Conservation (phyloP, 1,140 invertebrate genomes). For the Sesamia nonagrioides region DNA sequence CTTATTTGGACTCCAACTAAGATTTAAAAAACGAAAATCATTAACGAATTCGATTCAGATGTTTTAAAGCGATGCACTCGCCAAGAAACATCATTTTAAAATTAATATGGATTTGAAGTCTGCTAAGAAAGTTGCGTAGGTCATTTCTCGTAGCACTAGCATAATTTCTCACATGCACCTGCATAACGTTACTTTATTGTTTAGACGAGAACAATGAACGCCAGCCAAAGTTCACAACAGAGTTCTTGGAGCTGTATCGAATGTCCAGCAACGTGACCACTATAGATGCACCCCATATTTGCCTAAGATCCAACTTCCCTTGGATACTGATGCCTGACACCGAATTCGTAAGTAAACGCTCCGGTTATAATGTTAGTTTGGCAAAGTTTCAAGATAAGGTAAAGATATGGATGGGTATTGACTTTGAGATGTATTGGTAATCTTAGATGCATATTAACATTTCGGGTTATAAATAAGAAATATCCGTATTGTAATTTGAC, state of each 20-base stretch:
- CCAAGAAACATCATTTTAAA: no score
- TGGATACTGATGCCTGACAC: conserved; percentile 81
- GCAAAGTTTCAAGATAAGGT: not conserved
- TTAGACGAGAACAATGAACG: conserved; percentile 78
- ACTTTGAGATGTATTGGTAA: no score
- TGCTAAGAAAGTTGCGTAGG: not conserved
- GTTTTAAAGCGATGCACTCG: no score
- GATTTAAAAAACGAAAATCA: no score
- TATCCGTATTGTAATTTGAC: no score
- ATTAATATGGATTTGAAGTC: no score
- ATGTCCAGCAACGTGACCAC: conserved; percentile 77
- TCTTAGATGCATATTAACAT: no score
- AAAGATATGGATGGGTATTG: no score
- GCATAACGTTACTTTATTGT: conserved; percentile 26
- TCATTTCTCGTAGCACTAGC: not conserved
- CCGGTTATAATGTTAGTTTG: not conserved
- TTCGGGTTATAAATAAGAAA: no score
- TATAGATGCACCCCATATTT: conserved; percentile 74
- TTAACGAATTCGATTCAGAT: no score
- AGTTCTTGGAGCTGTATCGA: conserved; percentile 77
- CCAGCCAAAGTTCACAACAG: conserved; percentile 75
- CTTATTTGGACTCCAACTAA: no score
- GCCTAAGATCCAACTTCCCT: conserved; percentile 74
- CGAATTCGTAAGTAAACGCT: conserved; percentile 65
- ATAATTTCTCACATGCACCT: not conserved